phyloP scores from a whole-genome alignment of 2,113 vertebrate genomes.

The Bubalus kerabau region DNA sequence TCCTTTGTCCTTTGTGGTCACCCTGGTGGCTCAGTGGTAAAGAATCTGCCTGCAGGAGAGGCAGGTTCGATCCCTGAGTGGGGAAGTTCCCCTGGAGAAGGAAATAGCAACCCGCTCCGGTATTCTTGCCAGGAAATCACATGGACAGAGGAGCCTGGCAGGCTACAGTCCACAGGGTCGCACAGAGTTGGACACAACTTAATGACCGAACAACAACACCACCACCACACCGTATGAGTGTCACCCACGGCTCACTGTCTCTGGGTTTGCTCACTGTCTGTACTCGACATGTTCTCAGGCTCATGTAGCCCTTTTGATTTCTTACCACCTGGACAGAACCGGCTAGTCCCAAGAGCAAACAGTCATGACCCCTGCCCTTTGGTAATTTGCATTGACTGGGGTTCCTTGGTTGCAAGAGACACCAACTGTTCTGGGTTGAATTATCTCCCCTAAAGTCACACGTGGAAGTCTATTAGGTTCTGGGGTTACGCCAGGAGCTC shows the following conservation, averaged over 20 bases:
- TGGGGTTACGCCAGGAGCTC: not conserved
- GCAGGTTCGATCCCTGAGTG: not conserved
- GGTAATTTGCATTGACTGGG: accelerated
- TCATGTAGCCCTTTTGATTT: accelerated
- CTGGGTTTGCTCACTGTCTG: not conserved
- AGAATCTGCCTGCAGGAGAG: not conserved
- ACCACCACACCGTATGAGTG: accelerated
- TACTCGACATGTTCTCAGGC: accelerated
- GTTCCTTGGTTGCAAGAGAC: not conserved
- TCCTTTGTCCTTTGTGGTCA: not conserved
- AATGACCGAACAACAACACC: not conserved
- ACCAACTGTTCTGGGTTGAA: accelerated
- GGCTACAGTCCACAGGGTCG: not conserved
- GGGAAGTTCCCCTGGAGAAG: not conserved
- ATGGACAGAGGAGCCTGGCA: not conserved
- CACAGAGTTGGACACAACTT: not conserved
- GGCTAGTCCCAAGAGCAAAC: accelerated
- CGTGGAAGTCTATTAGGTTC: not conserved
- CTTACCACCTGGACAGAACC: no score
- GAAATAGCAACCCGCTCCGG: not conserved
- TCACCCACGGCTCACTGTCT: accelerated
- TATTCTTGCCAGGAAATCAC: not conserved
- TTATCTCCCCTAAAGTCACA: not conserved
- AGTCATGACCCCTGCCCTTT: accelerated
- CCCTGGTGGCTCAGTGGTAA: not conserved